Evolutionary conservation across 2,888 invertebrate genomes (phyloP).

Genomic region (Drosophila tanythrix): DNA sequence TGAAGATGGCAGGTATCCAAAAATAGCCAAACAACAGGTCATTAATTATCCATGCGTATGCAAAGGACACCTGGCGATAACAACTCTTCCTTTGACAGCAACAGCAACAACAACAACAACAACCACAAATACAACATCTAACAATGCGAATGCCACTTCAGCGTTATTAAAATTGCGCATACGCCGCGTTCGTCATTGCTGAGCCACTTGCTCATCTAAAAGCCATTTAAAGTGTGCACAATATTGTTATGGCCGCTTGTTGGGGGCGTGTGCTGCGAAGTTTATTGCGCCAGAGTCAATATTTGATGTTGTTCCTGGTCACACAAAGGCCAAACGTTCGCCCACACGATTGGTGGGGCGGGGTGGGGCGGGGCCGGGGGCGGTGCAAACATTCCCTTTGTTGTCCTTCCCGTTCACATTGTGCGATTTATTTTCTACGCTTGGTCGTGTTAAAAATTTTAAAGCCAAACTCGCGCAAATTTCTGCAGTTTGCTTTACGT

Average conservation of each 20-base stretch:
- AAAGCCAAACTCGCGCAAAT: constrained; percentile 66
- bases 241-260: constrained; percentile 43
- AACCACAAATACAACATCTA: constrained; percentile 14
- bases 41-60: constrained; percentile 63
- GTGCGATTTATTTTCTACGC: constrained; percentile 17
- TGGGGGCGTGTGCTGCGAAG: constrained; percentile 32
- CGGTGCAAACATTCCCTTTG: constrained; percentile 31
- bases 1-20: constrained; percentile 11
- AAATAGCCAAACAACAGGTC: constrained; percentile 43
- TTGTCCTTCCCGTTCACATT: constrained; percentile 30
- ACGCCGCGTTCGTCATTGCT: constrained; percentile 52
- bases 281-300: constrained; percentile 74
- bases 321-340: constrained; percentile 22
- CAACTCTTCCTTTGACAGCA: constrained; percentile 23
- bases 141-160: constrained; percentile 60
- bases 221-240: constrained; percentile 68
- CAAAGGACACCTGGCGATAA: constrained; percentile 31
- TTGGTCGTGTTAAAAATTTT: constrained; percentile 53
- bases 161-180: constrained; percentile 71
- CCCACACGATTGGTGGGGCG: background rate
- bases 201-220: constrained; percentile 51
- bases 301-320: constrained; percentile 59
- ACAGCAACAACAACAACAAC: constrained; percentile 11
- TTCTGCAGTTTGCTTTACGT: constrained; percentile 45
- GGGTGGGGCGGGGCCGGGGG: background rate